Evolutionary conservation across 2,797 vertebrate species (phyloP).

Genomic region (Tauraco hartlaubi): DNA sequence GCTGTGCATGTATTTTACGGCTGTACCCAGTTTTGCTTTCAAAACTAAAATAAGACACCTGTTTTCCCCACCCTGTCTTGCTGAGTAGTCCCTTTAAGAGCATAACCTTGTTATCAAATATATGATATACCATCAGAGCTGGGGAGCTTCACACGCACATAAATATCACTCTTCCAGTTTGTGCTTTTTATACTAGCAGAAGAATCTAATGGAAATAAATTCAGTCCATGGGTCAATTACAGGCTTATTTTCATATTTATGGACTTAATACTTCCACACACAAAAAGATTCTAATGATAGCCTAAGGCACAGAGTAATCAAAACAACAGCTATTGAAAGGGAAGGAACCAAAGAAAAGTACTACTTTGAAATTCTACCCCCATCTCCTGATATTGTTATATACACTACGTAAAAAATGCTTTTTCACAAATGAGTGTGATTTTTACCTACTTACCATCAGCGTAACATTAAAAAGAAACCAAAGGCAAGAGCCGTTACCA

Average conservation of each 20-base stretch:
- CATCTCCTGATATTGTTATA: conserved; percentile 7
- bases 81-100: conserved; percentile 32
- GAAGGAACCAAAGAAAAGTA: conserved; percentile 40
- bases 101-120: conserved; percentile 50
- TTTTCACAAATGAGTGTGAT: conserved; percentile 58
- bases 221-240: conserved; percentile 78
- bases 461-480: conserved; percentile 7
- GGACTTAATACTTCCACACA: conserved; percentile 76
- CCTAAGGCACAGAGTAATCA: conserved; percentile 74
- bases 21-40: conserved; percentile 9
- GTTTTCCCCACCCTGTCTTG: conserved; percentile 10
- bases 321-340: conserved; percentile 69
- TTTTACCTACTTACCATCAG: conserved; percentile 52
- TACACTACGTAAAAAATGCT: conserved; percentile 43
- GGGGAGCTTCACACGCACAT: conserved; percentile 37
- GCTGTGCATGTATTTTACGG: not conserved
- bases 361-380: conserved; percentile 45
- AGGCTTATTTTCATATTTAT: conserved; percentile 81
- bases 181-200: conserved; percentile 65
- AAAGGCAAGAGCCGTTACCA: not conserved
- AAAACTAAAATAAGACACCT: conserved; percentile 47
- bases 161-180: conserved; percentile 64
- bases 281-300: conserved; percentile 77
- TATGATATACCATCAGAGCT: conserved; percentile 39
- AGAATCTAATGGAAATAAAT: conserved; percentile 77